These are phyloP conservation scores for Schizothorax lantsangensis DNA, from an alignment of 2,797 vertebrate genomes.

Conservation along the genomic window DNA sequence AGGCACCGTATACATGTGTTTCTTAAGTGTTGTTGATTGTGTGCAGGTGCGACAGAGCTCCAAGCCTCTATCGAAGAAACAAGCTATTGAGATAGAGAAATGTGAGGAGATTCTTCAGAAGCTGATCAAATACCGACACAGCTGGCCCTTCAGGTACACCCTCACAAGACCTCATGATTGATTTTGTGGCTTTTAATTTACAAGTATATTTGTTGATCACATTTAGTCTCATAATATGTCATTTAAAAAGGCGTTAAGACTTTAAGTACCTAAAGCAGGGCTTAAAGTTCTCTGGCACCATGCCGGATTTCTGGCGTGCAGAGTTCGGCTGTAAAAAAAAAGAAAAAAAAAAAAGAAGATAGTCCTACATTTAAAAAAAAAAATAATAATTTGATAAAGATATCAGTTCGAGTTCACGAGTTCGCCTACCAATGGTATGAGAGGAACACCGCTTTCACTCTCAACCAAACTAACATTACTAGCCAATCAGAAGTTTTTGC, in stretches of 20 bases:
- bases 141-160: slow-evolving; percentile 97
- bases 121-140: slow-evolving; percentile 91
- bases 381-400: too few species aligned
- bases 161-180: not conserved
- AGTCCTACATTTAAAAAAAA: too few species aligned
- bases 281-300: too few species aligned
- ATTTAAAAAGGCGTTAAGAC: not conserved
- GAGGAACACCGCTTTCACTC: too few species aligned
- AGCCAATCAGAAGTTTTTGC: too few species aligned
- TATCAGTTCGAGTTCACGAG: too few species aligned
- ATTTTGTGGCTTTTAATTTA: not conserved
- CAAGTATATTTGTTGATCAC: not conserved
- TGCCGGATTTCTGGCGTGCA: too few species aligned
- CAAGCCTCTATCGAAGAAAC: slow-evolving; percentile 77
- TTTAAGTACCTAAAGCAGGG: too few species aligned
- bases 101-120: slow-evolving; percentile 95
- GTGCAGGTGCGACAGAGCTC: slow-evolving; percentile 87
- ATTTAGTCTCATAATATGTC: not conserved
- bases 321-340: too few species aligned
- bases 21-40: slow-evolving; percentile 12
- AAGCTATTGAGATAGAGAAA: slow-evolving; percentile 88
- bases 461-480: too few species aligned
- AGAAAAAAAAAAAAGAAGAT: too few species aligned
- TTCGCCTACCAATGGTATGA: too few species aligned
- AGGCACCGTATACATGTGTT: not conserved